phyloP scores from a whole-genome alignment of 2,888 invertebrate genomes.

The Lycophotia porphyrea region DNA sequence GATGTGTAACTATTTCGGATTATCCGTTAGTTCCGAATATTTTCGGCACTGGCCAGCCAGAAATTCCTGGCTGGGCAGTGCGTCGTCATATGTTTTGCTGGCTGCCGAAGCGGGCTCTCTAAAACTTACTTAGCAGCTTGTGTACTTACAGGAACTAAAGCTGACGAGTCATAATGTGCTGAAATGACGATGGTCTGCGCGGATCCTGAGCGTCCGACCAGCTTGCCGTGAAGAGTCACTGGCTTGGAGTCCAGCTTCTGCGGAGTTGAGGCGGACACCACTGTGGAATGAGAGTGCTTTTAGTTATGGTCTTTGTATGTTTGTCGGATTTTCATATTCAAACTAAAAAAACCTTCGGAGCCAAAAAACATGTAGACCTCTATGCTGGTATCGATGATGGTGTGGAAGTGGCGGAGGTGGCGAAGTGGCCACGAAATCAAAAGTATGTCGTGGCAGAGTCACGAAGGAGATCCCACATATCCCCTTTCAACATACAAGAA shows the following conservation, averaged over 20 bases:
- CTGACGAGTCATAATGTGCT: constrained; percentile 98
- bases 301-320: neutral
- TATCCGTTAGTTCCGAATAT: too few relatives aligned
- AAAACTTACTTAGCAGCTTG: neutral
- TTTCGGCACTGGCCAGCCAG: too few relatives aligned
- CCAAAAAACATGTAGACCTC: neutral
- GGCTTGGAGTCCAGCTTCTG: constrained; percentile 95
- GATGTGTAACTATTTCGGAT: too few relatives aligned
- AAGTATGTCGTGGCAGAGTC: neutral
- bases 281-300: constrained; percentile 75
- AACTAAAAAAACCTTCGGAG: neutral
- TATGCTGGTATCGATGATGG: neutral
- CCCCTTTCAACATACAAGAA: neutral
- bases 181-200: constrained; percentile 97
- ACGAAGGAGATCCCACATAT: neutral
- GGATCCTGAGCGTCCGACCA: constrained; percentile 93
- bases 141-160: constrained; percentile 96
- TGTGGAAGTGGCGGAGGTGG: neutral
- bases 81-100: neutral
- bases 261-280: constrained; percentile 93
- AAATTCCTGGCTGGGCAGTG: neutral
- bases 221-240: constrained; percentile 96
- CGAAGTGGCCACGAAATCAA: neutral
- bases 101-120: neutral
- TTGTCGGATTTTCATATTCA: neutral